Evolutionary conservation across 2,113 vertebrate genomes (phyloP).

Genomic region (Campylomormyrus numenius): DNA sequence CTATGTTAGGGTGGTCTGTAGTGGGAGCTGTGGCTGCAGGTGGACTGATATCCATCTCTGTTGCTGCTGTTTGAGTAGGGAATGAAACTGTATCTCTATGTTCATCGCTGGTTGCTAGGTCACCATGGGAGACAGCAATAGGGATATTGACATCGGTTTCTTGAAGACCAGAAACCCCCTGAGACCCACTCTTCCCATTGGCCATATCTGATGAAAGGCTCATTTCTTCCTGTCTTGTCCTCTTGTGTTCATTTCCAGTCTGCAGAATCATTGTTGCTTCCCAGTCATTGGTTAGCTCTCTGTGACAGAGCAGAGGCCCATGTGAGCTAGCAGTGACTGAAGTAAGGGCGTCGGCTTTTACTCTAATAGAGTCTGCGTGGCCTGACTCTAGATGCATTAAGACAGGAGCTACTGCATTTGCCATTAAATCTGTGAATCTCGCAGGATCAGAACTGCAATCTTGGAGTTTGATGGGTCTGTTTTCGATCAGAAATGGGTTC

Average conservation of each 20-base stretch:
- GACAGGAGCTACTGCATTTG: neutral
- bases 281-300: conserved; percentile 46
- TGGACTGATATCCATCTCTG: neutral
- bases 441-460: neutral
- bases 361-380: neutral
- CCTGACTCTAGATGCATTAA: neutral
- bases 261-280: conserved; percentile 18
- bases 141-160: neutral
- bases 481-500: neutral
- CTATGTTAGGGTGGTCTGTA: neutral
- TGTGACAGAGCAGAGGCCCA: conserved; percentile 56
- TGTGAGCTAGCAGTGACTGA: conserved; percentile 36
- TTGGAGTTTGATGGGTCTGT: neutral
- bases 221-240: neutral
- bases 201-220: neutral
- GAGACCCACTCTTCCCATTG: neutral
- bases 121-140: neutral
- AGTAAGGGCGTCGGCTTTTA: conserved; percentile 34
- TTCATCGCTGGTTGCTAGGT: neutral
- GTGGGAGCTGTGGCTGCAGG: neutral
- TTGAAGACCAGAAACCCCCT: neutral
- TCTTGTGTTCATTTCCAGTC: neutral
- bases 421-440: neutral
- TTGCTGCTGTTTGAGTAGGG: neutral
- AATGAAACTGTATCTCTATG: neutral